Evolutionary conservation across 2,888 invertebrate genomes (phyloP).

Genomic region (Cephus rjabovi): DNA sequence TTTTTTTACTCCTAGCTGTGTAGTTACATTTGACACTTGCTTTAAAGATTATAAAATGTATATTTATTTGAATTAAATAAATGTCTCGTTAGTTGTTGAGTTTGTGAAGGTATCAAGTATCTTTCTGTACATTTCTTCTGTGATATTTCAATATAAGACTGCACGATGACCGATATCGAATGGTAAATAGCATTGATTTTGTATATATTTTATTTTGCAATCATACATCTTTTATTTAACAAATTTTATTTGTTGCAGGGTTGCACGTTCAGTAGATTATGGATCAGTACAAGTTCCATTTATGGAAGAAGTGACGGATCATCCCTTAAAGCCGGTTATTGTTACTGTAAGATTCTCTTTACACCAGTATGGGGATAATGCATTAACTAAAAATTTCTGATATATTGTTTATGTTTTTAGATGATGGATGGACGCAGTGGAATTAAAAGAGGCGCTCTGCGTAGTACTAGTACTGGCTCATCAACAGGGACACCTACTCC

Average conservation of each 20-base stretch:
- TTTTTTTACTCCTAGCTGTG: neutral
- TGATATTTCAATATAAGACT: neutral
- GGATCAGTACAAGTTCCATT: conserved; percentile 33
- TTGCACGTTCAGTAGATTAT: conserved; percentile 49
- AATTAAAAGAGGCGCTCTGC: conserved; percentile 68
- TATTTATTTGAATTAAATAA: neutral
- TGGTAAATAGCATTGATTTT: conserved; percentile 38
- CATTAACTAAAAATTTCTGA: neutral
- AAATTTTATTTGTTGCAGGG: conserved; percentile 37
- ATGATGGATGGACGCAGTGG: conserved; percentile 70
- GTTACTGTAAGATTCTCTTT: conserved; percentile 61
- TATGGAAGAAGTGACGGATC: conserved; percentile 68
- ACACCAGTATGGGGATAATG: neutral
- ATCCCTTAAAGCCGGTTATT: conserved; percentile 71
- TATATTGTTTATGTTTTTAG: conserved; percentile 53
- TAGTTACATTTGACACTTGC: neutral
- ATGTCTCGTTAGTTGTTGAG: neutral
- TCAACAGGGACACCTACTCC: conserved; percentile 66
- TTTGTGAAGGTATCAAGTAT: neutral
- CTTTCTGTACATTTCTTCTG: neutral
- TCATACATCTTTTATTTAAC: neutral
- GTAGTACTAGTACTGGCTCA: conserved; percentile 69
- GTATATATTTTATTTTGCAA: neutral
- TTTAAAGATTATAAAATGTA: neutral
- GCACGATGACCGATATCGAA: conserved; percentile 48